Conservation (phyloP, 2,113 vertebrate genomes). For the Ardeotis arabs region DNA sequence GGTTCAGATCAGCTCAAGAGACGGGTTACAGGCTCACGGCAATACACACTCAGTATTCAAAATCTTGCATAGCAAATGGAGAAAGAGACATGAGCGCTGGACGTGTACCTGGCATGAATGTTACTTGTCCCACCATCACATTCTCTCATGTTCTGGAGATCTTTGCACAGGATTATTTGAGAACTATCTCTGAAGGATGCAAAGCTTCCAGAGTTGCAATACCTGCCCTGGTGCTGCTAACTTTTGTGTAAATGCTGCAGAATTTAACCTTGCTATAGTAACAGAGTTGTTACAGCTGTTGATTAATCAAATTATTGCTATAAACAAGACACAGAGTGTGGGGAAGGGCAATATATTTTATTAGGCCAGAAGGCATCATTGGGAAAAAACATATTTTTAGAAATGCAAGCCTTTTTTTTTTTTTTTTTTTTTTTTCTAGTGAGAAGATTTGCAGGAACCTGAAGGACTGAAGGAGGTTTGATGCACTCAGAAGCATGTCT, state of each 20-base stretch:
- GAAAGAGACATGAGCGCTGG: neutral
- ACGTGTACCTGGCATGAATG: rapidly evolving
- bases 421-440: neutral
- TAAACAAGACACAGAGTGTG: neutral
- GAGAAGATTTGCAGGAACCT: neutral
- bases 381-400: neutral
- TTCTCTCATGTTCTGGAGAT: neutral
- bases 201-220: neutral
- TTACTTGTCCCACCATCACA: too few species aligned
- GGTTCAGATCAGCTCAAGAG: neutral
- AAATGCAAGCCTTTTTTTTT: neutral
- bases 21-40: too few species aligned
- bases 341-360: neutral
- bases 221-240: neutral
- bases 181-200: neutral
- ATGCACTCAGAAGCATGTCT: neutral
- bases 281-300: neutral
- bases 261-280: neutral
- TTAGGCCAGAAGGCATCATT: neutral
- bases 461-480: neutral
- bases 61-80: neutral
- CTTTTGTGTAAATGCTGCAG: neutral
- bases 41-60: too few species aligned
- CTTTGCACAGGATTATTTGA: neutral
- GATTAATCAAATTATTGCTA: neutral